Conservation (phyloP, 2,888 invertebrate genomes). For the Brachyptera risi region DNA sequence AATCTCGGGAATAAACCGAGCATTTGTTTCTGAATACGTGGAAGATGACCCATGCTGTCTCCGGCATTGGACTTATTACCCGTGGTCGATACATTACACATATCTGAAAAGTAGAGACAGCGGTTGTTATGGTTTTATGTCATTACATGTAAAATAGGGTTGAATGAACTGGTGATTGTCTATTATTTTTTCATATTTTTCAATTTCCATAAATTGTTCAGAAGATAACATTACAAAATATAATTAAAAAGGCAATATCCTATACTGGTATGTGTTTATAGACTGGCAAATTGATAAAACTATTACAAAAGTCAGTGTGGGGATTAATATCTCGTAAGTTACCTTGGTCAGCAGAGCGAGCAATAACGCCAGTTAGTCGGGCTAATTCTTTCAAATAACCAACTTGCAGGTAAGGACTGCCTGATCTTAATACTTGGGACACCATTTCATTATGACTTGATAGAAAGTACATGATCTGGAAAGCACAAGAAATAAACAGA, state of each 20-base stretch:
- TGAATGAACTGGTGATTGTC: too few species aligned
- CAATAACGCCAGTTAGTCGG: conserved; percentile 69
- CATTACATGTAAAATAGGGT: too few species aligned
- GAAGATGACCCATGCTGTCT: conserved; percentile 42
- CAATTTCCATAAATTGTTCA: too few species aligned
- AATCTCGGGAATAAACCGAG: conserved; percentile 71
- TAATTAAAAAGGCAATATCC: too few species aligned
- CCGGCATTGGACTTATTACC: conserved; percentile 34
- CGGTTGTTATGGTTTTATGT: too few species aligned
- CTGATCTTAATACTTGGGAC: conserved; percentile 69
- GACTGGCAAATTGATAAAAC: too few species aligned
- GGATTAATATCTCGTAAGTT: too few species aligned
- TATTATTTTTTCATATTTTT: too few species aligned
- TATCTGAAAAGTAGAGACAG: conserved; percentile 19
- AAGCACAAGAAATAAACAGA: too few species aligned
- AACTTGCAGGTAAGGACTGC: conserved; percentile 59
- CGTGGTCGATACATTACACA: conserved; percentile 17
- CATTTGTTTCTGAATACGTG: conserved; percentile 69
- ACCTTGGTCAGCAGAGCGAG: conserved; percentile 65
- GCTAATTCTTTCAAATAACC: conserved; percentile 71
- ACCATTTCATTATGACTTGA: conserved; percentile 78
- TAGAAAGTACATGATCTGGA: conserved; percentile 65
- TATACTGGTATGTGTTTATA: too few species aligned
- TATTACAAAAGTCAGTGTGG: too few species aligned
- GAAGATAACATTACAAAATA: too few species aligned